Conservation (phyloP, 2,888 invertebrate genomes). For the Hypercompe scribonia region DNA sequence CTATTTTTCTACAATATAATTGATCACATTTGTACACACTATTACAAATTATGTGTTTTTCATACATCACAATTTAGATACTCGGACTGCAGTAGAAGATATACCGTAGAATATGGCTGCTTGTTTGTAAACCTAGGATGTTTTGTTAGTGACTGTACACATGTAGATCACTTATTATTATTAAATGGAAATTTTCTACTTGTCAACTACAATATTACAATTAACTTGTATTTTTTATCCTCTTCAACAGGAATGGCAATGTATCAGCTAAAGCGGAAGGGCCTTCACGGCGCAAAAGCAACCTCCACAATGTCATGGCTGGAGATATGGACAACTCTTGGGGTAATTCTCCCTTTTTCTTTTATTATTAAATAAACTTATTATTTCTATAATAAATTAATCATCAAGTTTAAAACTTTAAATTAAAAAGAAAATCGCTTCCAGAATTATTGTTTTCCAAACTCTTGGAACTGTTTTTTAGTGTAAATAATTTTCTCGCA, state of each 20-base stretch:
- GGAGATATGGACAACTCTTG: conserved; percentile 81
- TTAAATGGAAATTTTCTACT: neutral
- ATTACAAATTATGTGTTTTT: neutral
- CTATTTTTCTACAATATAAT: no score
- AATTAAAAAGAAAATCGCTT: neutral
- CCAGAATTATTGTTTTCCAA: neutral
- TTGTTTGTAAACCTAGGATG: neutral
- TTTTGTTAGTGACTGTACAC: neutral
- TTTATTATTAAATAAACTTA: no score
- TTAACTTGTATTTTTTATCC: conserved; percentile 19
- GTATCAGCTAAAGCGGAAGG: conserved; percentile 87
- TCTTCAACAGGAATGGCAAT: conserved; percentile 77
- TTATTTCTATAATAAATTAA: neutral
- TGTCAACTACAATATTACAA: neutral
- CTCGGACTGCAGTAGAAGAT: neutral
- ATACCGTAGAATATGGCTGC: neutral
- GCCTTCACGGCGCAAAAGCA: conserved; percentile 90
- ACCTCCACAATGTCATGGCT: conserved; percentile 88
- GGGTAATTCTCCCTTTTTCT: conserved; percentile 64
- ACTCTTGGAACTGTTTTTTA: no score
- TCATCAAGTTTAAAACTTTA: neutral
- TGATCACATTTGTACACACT: no score
- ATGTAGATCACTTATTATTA: neutral
- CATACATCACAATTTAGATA: neutral
- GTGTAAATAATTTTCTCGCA: no score